A percentile compares a stretch with the other conserved stretches of the same genome.
Conservation (phyloP, 2,888 invertebrate species). For the Nymphalis c-album region DNA sequence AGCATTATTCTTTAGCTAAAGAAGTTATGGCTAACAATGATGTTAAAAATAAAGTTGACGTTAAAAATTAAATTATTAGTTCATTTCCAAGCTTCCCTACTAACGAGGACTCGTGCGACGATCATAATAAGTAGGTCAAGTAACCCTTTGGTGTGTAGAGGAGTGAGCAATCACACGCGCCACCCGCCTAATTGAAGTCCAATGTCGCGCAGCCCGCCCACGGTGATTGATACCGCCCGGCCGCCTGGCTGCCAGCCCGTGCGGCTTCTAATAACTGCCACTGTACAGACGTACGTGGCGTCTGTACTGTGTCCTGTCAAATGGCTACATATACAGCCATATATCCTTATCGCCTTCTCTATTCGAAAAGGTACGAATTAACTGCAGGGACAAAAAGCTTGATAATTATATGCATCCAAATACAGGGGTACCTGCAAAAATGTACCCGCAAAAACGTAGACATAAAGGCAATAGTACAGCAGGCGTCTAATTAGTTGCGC, state of each 20-base stretch:
- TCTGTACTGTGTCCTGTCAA: conserved; percentile 13
- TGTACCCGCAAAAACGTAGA: conserved; percentile 42
- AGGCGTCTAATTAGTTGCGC: conserved; percentile 72
- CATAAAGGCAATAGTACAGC: conserved; percentile 54
- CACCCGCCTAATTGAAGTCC: conserved; percentile 81
- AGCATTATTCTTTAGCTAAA: conserved; percentile 1
- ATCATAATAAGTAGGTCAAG: conserved; percentile 77
- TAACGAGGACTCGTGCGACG: conserved; percentile 61
- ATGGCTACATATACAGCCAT: background rate
- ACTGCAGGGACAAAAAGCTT: background rate
- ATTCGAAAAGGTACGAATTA: background rate
- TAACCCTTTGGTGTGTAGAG: conserved; percentile 73
- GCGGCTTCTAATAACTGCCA: conserved; percentile 70
- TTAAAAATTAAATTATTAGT: conserved; percentile 61
- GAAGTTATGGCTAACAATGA: conserved; percentile 6
- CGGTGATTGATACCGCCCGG: conserved; percentile 77
- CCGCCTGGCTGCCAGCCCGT: conserved; percentile 43
- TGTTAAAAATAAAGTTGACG: background rate
- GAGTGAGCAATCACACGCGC: conserved; percentile 75
- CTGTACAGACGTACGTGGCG: conserved; percentile 56
- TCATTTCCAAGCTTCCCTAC: conserved; percentile 60
- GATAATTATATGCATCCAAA: conserved; percentile 3
- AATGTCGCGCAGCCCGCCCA: conserved; percentile 78
- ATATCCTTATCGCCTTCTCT: background rate
- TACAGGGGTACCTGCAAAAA: conserved; percentile 26